Conservation (phyloP, 2,797 vertebrate genomes). For the Ctenopoma kingsleyae region DNA sequence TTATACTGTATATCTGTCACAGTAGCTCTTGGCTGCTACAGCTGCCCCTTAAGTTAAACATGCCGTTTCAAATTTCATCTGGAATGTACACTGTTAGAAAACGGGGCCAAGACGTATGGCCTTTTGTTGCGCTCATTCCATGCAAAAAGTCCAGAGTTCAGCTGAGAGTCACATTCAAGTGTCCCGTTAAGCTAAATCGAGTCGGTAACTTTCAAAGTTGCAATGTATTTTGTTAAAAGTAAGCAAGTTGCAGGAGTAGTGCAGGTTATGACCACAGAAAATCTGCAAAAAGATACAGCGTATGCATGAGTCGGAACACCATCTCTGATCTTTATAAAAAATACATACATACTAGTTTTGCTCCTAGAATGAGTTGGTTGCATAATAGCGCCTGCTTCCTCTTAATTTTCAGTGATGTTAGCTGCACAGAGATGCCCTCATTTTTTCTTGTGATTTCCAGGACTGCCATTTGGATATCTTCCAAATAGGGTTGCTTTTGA, state of each 20-base stretch:
- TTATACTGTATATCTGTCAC: too few relatives aligned
- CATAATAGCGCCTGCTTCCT: constrained; percentile 7
- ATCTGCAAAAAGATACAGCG: constrained; percentile 15
- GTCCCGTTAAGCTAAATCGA: too few relatives aligned
- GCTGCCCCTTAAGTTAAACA: too few relatives aligned
- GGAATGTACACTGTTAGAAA: too few relatives aligned
- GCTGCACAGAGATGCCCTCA: constrained; percentile 31
- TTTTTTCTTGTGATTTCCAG: constrained; percentile 52
- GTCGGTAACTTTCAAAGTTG: too few relatives aligned
- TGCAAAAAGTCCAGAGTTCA: too few relatives aligned
- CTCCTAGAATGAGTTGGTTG: constrained; percentile 19
- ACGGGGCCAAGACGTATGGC: too few relatives aligned
- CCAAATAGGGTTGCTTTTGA: constrained; percentile 56
- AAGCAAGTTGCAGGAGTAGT: constrained; percentile 15
- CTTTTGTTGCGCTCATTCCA: too few relatives aligned
- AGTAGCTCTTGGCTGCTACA: too few relatives aligned
- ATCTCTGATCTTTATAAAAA: constrained; percentile 10
- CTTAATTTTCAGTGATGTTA: constrained; percentile 38
- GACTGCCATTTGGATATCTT: constrained; percentile 42
- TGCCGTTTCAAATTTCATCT: too few relatives aligned
- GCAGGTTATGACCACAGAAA: constrained; percentile 16
- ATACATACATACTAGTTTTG: constrained; percentile 6
- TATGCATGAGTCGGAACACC: background rate
- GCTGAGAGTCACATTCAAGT: too few relatives aligned
- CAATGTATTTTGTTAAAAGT: constrained; percentile 1